phyloP scores from a whole-genome alignment of 2,113 vertebrate genomes.

The Sialia sialis region DNA sequence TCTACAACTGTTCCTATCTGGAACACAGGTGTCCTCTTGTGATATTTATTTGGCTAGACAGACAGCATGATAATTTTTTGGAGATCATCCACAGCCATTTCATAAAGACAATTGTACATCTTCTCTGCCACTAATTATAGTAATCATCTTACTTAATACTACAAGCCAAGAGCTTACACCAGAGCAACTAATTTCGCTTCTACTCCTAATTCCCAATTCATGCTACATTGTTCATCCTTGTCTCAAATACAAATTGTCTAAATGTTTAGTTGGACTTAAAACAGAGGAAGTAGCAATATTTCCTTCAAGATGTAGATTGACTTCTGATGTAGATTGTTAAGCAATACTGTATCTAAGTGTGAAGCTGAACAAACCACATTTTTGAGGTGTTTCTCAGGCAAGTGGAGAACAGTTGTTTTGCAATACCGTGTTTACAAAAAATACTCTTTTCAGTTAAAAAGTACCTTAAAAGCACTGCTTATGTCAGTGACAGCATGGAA shows the following conservation, averaged over 20 bases:
- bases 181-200: slow-evolving; percentile 17
- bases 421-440: background rate
- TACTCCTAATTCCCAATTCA: background rate
- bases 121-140: slow-evolving; percentile 23
- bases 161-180: background rate
- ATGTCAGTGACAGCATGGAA: background rate
- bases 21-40: slow-evolving; percentile 24
- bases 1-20: background rate
- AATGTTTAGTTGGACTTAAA: background rate
- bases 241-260: background rate
- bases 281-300: background rate
- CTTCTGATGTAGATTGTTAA: background rate
- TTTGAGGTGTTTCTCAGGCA: background rate
- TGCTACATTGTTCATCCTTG: background rate
- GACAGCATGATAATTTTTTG: background rate
- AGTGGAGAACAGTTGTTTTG: background rate
- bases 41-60: slow-evolving; percentile 2
- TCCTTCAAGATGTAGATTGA: background rate
- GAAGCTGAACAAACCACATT: background rate
- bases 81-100: slow-evolving; percentile 2
- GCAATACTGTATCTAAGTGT: background rate
- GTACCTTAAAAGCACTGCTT: background rate
- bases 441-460: background rate
- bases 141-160: slow-evolving; percentile 12
- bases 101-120: background rate